These are phyloP conservation scores for Brachyistius frenatus DNA, from an alignment of 2,113 vertebrate genomes.

Conservation along the genomic window DNA sequence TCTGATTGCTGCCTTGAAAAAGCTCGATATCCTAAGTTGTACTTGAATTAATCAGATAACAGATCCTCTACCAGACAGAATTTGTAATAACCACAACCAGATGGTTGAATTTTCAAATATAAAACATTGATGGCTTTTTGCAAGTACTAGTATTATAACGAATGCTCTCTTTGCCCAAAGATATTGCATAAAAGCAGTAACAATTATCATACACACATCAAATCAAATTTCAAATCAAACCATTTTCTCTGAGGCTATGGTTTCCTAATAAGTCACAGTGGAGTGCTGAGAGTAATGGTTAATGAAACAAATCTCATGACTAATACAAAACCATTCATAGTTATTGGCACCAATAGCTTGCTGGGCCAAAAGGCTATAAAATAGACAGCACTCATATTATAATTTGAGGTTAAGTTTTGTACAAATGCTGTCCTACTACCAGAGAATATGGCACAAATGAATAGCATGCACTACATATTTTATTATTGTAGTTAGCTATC, in stretches of 20 bases:
- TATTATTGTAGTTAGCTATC: no score
- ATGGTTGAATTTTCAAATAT: neutral
- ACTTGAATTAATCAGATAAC: constrained; percentile 51
- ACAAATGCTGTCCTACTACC: neutral
- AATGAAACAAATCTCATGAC: neutral
- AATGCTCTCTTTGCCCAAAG: constrained; percentile 9
- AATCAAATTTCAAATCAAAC: neutral
- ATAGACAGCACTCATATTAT: neutral
- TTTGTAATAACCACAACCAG: constrained; percentile 18
- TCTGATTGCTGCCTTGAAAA: constrained; percentile 39
- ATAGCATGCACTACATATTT: neutral
- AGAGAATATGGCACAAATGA: neutral
- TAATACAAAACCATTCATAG: neutral
- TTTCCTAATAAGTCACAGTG: neutral
- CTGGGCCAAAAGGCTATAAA: neutral
- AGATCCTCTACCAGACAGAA: constrained; percentile 35
- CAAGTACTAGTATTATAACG: neutral
- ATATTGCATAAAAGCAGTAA: constrained; percentile 3
- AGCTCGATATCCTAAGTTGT: constrained; percentile 31
- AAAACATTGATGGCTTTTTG: constrained; percentile 27
- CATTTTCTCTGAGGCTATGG: neutral
- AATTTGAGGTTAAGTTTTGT: neutral
- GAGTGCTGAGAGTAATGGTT: neutral
- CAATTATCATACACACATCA: neutral
- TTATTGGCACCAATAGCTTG: neutral